These are phyloP conservation scores for Alsophila aescularia DNA, from an alignment of 2,888 invertebrate genomes.

Conservation along the genomic window DNA sequence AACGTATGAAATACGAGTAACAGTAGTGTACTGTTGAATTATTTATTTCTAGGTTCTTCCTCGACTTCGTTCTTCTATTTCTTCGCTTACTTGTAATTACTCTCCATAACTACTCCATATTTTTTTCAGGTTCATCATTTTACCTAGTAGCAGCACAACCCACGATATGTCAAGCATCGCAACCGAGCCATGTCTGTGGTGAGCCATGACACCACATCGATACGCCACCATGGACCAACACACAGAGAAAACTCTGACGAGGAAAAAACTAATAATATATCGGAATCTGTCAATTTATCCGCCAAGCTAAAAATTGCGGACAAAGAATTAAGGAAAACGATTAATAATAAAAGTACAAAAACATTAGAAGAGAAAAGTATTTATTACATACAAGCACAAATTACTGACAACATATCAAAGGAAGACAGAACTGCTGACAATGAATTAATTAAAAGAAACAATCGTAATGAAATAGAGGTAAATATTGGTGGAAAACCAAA, in stretches of 20 bases:
- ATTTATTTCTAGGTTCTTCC: too few species aligned
- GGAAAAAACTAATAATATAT: not conserved
- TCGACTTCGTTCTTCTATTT: too few species aligned
- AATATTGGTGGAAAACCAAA: not conserved
- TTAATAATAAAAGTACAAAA: too few species aligned
- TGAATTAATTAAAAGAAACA: not conserved
- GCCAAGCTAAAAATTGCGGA: too few species aligned
- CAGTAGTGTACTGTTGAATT: too few species aligned
- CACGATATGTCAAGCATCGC: constrained; percentile 63
- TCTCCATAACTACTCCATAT: too few species aligned
- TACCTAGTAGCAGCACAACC: constrained; percentile 40
- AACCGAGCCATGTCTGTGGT: constrained; percentile 72
- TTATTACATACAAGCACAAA: too few species aligned
- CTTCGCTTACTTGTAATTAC: too few species aligned
- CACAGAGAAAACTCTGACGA: constrained; percentile 19
- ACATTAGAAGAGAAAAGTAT: too few species aligned
- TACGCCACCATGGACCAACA: constrained; percentile 37
- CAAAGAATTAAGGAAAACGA: too few species aligned
- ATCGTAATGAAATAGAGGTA: not conserved
- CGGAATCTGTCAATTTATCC: too few species aligned
- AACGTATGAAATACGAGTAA: too few species aligned
- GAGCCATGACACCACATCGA: constrained; percentile 54
- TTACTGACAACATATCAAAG: not conserved
- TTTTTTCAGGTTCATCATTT: constrained; percentile 34
- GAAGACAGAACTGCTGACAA: not conserved